Conservation (phyloP, 2,797 vertebrate genomes). For the Scomberomorus guttatus region DNA sequence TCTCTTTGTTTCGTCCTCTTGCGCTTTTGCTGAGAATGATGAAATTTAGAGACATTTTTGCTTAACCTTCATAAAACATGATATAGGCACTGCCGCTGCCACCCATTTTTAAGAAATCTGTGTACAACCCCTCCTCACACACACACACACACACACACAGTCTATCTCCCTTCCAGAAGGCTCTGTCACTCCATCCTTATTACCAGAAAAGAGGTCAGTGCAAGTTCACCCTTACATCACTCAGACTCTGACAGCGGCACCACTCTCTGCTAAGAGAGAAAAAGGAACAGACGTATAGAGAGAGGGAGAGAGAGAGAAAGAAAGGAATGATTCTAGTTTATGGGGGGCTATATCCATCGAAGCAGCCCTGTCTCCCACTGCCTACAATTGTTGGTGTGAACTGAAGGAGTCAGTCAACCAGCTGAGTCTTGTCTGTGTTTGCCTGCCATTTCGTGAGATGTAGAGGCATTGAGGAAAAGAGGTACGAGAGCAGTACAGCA, state of each 20-base stretch:
- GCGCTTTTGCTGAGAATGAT: constrained; percentile 52
- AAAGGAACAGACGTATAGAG: constrained; percentile 52
- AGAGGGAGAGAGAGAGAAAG: constrained; percentile 22
- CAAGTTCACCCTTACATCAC: constrained; percentile 79
- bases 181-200: constrained; percentile 77
- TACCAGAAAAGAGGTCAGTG: constrained; percentile 74
- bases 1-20: constrained; percentile 47
- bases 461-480: constrained; percentile 49
- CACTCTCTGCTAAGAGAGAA: constrained; percentile 61
- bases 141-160: not conserved
- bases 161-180: constrained; percentile 68
- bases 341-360: constrained; percentile 44
- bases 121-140: not conserved
- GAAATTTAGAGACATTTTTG: constrained; percentile 67
- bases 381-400: constrained; percentile 57
- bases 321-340: constrained; percentile 66
- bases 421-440: constrained; percentile 71
- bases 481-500: constrained; percentile 38
- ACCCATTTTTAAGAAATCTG: constrained; percentile 34
- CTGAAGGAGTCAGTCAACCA: constrained; percentile 64
- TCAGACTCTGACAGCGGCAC: constrained; percentile 66
- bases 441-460: constrained; percentile 65
- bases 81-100: constrained; percentile 22
- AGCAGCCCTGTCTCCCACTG: constrained; percentile 47
- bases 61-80: constrained; percentile 66